Conservation (phyloP, 2,797 vertebrate genomes). For the Silurus aristotelis region DNA sequence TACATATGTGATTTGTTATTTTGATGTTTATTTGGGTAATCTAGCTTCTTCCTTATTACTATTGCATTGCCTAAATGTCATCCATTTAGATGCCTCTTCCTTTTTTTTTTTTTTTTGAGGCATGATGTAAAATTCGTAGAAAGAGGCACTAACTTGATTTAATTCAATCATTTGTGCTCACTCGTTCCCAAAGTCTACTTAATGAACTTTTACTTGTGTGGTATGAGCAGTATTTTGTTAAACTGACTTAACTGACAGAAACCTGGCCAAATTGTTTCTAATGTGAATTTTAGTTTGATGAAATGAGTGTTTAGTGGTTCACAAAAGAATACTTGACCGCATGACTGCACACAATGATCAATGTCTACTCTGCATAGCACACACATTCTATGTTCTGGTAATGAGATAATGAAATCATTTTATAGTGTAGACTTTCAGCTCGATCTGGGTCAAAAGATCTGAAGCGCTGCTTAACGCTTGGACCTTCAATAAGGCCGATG, state of each 20-base stretch:
- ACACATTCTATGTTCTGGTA: background rate
- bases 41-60: constrained; percentile 3
- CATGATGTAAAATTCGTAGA: background rate
- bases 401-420: background rate
- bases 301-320: background rate
- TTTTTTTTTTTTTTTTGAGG: background rate
- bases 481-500: background rate
- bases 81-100: background rate
- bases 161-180: background rate
- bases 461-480: background rate
- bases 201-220: background rate
- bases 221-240: background rate
- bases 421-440: background rate
- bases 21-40: background rate
- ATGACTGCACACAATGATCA: background rate
- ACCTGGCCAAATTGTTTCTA: background rate
- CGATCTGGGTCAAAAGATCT: background rate
- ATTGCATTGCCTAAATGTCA: background rate
- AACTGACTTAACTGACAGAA: background rate
- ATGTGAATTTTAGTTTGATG: background rate
- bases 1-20: background rate
- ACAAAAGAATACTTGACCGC: background rate
- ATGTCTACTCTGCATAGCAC: background rate
- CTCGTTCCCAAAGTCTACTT: background rate
- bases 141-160: background rate